Base-by-base conservation (phyloP, 2,113 vertebrate species). In the Camelus dromedarius region DNA sequence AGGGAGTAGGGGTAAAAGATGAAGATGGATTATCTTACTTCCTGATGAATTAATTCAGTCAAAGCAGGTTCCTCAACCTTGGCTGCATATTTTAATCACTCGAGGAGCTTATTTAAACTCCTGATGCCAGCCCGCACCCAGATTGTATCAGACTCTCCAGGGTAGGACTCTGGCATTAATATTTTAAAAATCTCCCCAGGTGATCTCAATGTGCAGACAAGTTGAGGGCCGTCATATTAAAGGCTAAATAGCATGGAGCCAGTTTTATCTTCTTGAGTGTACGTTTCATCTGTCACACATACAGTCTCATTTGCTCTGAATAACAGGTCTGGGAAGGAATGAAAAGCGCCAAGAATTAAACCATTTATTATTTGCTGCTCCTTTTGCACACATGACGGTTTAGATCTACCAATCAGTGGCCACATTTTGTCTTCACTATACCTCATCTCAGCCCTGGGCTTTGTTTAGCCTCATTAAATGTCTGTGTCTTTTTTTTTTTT, bases 21-120 rank as follows among this genome's bases (percentile, higher is more conserved):
- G 62, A 70, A 35, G 85, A 62, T 50, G 58, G 24, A 64, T 93
- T n/a, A 35, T 69, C 64, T 60, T 20, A 64, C n/a, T 91, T 22
- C 4, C 26, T 24, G 80, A 52, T 64, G 52, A 64, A 46, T 10
- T 60, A 75, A 87, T 84, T 66, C 80, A 69, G 56, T 95, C 87
- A 83, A 94, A 89, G 60, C 46, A 16, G 19, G 83, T 91, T 89
- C 46, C 15, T 56, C 35, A 46, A 38, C 28, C 66, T 70, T 64
- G 52, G 72, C 38, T 83, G 90, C 35, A 22, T 72, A 46, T 84
- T 73, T 92, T 82, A 76, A 83, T 92, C 64, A 87, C 75, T 52
- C 15, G 8, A 82, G 66, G 60, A 54, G 38, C 32, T 56, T 56
- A 56, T 91, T 77, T 82, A 72, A 67, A 50, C 14, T 66, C 67